These are phyloP conservation scores for Latheticus oryzae DNA, from an alignment of 2,888 invertebrate genomes.

Conservation along the genomic window DNA sequence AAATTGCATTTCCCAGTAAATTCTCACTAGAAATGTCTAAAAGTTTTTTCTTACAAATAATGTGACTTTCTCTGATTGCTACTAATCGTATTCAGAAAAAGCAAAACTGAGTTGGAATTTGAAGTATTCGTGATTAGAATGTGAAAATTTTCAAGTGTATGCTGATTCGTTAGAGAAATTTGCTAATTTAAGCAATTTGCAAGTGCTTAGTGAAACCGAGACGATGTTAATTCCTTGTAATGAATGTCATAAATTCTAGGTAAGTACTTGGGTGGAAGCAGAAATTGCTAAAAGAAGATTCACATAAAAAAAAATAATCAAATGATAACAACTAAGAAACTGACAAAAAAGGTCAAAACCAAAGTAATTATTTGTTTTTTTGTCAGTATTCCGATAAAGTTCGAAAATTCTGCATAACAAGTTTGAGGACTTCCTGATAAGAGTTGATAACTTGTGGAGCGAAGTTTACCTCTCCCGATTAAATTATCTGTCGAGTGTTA, in stretches of 20 bases:
- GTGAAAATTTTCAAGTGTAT: constrained; percentile 3
- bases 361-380: constrained; percentile 4
- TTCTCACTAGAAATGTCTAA: too few species aligned
- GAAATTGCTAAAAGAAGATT: neutral
- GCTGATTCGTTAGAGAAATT: constrained; percentile 11
- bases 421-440: constrained; percentile 15
- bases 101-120: constrained; percentile 9
- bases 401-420: constrained; percentile 14
- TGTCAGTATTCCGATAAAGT: constrained; percentile 6
- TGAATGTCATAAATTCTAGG: constrained; percentile 2
- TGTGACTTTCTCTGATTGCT: neutral
- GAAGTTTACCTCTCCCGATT: constrained; percentile 6
- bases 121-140: constrained; percentile 7
- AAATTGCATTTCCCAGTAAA: too few species aligned
- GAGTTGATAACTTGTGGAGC: constrained; percentile 10
- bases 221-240: constrained; percentile 6
- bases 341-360: neutral
- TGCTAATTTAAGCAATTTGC: constrained; percentile 17
- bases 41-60: neutral
- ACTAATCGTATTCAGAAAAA: constrained; percentile 7
- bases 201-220: constrained; percentile 9
- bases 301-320: constrained; percentile 2
- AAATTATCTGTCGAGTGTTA: constrained; percentile 7
- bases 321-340: neutral
- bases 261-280: too few species aligned